These are phyloP conservation scores for Porites lobata DNA, from an alignment of 92 coral and sea anemone species.

Conservation along the genomic window DNA sequence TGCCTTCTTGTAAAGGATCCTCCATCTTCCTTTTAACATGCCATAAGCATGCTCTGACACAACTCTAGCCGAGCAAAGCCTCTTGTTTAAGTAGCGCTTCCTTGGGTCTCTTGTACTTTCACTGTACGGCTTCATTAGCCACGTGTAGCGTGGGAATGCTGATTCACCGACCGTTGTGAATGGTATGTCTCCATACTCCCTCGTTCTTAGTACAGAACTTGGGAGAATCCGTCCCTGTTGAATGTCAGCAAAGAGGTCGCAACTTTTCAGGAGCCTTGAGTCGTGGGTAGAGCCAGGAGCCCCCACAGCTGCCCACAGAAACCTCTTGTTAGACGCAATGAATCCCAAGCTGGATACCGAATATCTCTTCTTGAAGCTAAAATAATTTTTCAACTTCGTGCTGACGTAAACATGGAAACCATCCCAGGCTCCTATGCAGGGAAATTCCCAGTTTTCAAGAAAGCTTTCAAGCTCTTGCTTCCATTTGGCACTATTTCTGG, in stretches of 20 bases:
- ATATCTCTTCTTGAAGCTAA: slow-evolving; percentile 74
- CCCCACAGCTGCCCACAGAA: slow-evolving; percentile 77
- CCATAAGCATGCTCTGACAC: slow-evolving; percentile 80
- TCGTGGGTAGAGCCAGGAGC: slow-evolving; percentile 77
- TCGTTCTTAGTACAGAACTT: slow-evolving; percentile 39
- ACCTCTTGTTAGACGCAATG: slow-evolving; percentile 70
- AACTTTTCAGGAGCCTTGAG: slow-evolving; percentile 65
- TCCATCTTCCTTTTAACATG: slow-evolving; percentile 82
- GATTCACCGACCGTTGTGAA: slow-evolving; percentile 69
- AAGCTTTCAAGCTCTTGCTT: slow-evolving; percentile 70
- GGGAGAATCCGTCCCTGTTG: slow-evolving; percentile 60
- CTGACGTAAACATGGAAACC: slow-evolving; percentile 80
- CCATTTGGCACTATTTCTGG: slow-evolving; percentile 70
- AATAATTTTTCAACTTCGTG: slow-evolving; percentile 73
- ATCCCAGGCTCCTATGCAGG: slow-evolving; percentile 84
- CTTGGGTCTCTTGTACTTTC: slow-evolving; percentile 67
- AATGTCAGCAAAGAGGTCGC: slow-evolving; percentile 69
- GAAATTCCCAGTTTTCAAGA: slow-evolving; percentile 80
- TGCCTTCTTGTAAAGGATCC: slow-evolving; percentile 78
- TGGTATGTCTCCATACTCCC: slow-evolving; percentile 71
- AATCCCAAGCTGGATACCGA: slow-evolving; percentile 79
- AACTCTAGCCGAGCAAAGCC: slow-evolving; percentile 71
- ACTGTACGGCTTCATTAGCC: slow-evolving; percentile 68
- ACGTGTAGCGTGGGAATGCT: slow-evolving; percentile 64
- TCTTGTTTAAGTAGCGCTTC: slow-evolving; percentile 65